These are phyloP conservation scores for Crematogaster levior DNA, from an alignment of 2,888 invertebrate species.

Conservation along the genomic window DNA sequence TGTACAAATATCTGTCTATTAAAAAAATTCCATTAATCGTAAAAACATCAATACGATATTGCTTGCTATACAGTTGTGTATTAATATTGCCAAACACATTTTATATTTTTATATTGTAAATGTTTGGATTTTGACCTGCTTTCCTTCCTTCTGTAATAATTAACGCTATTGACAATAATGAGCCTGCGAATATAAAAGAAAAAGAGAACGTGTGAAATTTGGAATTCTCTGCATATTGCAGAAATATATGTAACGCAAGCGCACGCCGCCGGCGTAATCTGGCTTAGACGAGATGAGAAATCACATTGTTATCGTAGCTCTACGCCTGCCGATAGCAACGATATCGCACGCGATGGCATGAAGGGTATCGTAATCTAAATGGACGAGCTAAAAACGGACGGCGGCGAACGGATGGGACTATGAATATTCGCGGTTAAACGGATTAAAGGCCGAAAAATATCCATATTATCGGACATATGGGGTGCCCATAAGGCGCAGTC, in stretches of 20 bases:
- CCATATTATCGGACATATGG: slow-evolving; percentile 44
- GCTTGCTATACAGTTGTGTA: background rate
- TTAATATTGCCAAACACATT: background rate
- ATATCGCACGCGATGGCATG: background rate
- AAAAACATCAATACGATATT: background rate
- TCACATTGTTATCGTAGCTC: slow-evolving; percentile 1
- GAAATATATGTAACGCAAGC: background rate
- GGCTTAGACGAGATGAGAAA: background rate
- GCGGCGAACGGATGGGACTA: background rate
- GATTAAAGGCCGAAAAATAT: slow-evolving; percentile 49
- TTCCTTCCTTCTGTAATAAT: background rate
- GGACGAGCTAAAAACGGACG: slow-evolving; percentile 35
- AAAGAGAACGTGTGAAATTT: background rate
- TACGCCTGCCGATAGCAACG: background rate
- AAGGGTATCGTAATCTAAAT: slow-evolving; percentile 24
- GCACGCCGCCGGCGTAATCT: background rate
- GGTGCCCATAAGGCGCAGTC: slow-evolving; percentile 25
- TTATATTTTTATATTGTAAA: background rate
- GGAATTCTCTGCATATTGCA: background rate
- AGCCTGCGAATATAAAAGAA: background rate
- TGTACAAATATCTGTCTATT: background rate
- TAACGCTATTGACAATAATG: background rate
- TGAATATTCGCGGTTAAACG: slow-evolving; percentile 45
- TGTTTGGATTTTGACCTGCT: background rate
- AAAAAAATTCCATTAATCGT: background rate